These are phyloP conservation scores for Lysiphlebus fabarum DNA, from an alignment of 1,140 invertebrate species.

Conservation along the genomic window DNA sequence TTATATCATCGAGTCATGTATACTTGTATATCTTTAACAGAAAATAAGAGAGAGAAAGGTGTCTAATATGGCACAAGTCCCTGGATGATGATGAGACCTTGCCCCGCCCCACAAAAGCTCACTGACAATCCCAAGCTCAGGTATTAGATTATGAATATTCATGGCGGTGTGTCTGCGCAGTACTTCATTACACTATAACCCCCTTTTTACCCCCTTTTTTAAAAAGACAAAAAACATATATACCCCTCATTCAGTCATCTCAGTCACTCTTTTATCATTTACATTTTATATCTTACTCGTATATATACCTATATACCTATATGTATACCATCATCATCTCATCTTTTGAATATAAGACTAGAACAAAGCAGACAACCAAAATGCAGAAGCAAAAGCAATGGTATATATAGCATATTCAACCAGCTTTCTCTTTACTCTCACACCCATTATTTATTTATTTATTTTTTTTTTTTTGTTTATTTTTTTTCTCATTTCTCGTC, in stretches of 20 bases:
- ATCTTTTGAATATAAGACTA: no score
- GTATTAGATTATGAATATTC: conserved; percentile 59
- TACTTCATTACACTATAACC: conserved; percentile 53
- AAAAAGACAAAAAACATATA: conserved; percentile 26
- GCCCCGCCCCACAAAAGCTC: conserved; percentile 49
- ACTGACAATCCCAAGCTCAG: conserved; percentile 39
- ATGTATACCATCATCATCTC: conserved; percentile 35
- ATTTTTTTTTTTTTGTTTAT: no score
- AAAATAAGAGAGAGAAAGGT: conserved; percentile 28
- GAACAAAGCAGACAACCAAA: no score
- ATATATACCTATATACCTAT: conserved; percentile 1
- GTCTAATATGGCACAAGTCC: conserved; percentile 53
- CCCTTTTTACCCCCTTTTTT: no score
- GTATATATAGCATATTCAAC: no score
- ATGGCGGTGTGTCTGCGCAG: conserved; percentile 54
- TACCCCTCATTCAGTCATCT: conserved; percentile 20
- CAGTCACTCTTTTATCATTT: conserved; percentile 25
- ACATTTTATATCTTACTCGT: conserved; percentile 14
- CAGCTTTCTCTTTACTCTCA: no score
- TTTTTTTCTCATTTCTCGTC: conserved; percentile 29
- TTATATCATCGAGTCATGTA: no score
- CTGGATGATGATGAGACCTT: conserved; percentile 52
- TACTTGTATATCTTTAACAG: no score
- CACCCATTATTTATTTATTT: no score
- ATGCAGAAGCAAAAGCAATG: no score